Conservation (phyloP, 2,113 vertebrate genomes). For the crab-eating macaque (Macaca fascicularis) region DNA sequence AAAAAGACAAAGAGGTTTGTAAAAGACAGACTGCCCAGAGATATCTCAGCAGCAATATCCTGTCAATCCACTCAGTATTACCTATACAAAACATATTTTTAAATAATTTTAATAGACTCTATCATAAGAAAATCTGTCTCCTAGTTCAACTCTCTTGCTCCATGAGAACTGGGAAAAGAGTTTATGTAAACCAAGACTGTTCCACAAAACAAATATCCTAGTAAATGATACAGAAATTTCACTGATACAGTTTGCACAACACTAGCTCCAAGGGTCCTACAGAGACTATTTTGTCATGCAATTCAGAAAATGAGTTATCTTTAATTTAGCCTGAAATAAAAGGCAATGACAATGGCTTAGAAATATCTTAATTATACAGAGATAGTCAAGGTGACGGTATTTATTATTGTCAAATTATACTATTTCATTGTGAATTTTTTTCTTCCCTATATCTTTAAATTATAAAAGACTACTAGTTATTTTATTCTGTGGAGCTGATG, state of each 20-base stretch:
- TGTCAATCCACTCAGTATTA: not conserved
- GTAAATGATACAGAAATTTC: not conserved
- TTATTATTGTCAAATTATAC: not conserved
- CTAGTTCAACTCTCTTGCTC: not conserved
- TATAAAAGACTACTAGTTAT: not conserved
- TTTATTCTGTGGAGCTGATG: slow-evolving; percentile 30
- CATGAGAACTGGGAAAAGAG: not conserved
- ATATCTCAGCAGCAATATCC: not conserved
- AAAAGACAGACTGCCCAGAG: not conserved
- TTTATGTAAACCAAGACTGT: not conserved
- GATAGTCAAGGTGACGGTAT: not conserved
- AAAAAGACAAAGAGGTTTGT: not conserved
- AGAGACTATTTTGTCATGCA: not conserved
- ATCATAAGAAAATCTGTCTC: not conserved
- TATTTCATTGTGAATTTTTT: not conserved
- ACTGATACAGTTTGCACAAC: not conserved
- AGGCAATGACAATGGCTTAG: not conserved
- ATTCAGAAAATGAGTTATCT: not conserved
- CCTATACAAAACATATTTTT: slow-evolving; percentile 18
- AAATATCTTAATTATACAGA: slow-evolving; percentile 36
- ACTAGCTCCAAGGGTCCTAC: not conserved
- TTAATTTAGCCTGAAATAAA: not conserved
- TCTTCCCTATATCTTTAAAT: slow-evolving; percentile 7
- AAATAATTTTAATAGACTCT: slow-evolving; percentile 7
- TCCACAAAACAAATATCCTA: not conserved